Evolutionary conservation across 2,797 vertebrate genomes (phyloP).

Genomic region (Notolepis coatsorum): DNA sequence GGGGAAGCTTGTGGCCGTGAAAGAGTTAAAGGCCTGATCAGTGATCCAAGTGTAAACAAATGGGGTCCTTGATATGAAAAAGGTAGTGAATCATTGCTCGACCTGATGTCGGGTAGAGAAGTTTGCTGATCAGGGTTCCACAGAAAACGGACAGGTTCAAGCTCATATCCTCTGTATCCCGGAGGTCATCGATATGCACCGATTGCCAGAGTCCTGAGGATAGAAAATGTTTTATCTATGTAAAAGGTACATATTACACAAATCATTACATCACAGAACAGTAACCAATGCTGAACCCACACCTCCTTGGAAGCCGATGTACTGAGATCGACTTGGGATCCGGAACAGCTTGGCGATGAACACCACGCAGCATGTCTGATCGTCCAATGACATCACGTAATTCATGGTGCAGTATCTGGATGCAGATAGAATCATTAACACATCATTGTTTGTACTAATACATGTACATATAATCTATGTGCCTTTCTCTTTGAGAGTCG

Average conservation of each 20-base stretch:
- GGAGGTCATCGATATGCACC: slow-evolving; percentile 81
- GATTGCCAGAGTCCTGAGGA: slow-evolving; percentile 78
- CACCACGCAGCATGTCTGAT: slow-evolving; percentile 65
- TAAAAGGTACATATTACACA: accelerated
- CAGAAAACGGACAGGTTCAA: slow-evolving; percentile 75
- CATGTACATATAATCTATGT: neutral
- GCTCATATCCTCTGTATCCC: slow-evolving; percentile 79
- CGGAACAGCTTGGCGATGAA: slow-evolving; percentile 81
- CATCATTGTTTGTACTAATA: too few species aligned
- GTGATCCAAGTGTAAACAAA: too few species aligned
- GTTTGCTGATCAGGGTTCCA: slow-evolving; percentile 75
- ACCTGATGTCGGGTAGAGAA: slow-evolving; percentile 69
- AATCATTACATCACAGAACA: neutral
- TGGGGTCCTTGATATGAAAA: too few species aligned
- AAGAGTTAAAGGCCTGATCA: too few species aligned
- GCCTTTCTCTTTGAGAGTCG: neutral
- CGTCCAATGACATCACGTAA: slow-evolving; percentile 61
- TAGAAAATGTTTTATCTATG: neutral
- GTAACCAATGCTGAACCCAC: neutral
- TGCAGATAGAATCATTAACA: slow-evolving; percentile 8
- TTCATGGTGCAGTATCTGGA: slow-evolving; percentile 83
- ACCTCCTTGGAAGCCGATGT: slow-evolving; percentile 85
- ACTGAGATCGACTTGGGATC: slow-evolving; percentile 70
- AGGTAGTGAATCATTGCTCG: too few species aligned
- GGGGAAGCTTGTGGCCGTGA: too few species aligned